Base-by-base conservation (phyloP, 2,888 invertebrate species). In the Colostygia pectinataria region DNA sequence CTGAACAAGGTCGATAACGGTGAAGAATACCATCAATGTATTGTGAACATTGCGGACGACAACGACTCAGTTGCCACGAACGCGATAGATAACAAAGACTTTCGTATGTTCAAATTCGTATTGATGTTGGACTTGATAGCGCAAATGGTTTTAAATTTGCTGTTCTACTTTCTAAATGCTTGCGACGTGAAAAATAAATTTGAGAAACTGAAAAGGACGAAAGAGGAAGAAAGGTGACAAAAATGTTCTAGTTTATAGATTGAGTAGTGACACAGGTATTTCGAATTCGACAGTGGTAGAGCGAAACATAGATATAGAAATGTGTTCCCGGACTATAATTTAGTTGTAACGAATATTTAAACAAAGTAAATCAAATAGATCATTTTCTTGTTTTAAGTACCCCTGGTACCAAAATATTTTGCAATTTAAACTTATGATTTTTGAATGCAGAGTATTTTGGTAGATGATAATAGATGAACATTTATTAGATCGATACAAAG, bases 71-170 rank as follows among this genome's bases (percentile, higher is more conserved):
- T 13, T 25, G 15, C 7, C 24, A 24, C 15, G 27, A 31, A 34
- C 27, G 32, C 41, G 32, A 29, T 18, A 46, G 37, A 39, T 36
- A 45, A 40, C 29, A 58, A 44, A 53, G 54, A 61, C 42, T 61
- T 55, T 59, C 61, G 65, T 42, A 48, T 69, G 43, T 66, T 70
- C 68, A 74, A 71, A 58, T 55, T 80, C 39, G 57, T 71, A 54
- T 52, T 76, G 50, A 60, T 82, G 33, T 63, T 82, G 59, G 72
- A 75, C 55, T 57, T 74, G 40, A 63, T 81, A 50, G 73, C 72
- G 82, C 86, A 68, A 83, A 80, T 85, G 80, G 79, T 85, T 81
- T 75, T 87, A 81, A 83, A 86, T 79, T 81, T 86, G 82, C 75
- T 83, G 40, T 59, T 68, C 60, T 76, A 74, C 64, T 71, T 83